Percentiles rank a stretch among this genome's conserved stretches.
Evolutionary conservation across 92 coral and sea anemone species (phyloP).

Genomic region (Umimayanthus kanabou): DNA sequence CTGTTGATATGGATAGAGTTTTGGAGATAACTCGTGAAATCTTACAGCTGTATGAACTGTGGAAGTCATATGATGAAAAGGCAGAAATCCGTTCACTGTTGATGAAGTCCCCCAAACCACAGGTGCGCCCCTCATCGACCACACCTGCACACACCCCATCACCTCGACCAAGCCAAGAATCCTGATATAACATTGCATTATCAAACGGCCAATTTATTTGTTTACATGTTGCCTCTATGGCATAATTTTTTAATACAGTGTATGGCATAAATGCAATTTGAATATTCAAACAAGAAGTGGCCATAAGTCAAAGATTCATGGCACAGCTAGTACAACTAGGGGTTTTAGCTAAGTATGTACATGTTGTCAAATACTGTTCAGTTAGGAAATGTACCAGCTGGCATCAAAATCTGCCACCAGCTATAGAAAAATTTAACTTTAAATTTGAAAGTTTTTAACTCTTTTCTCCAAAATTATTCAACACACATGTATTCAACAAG

Average conservation of each 20-base stretch:
- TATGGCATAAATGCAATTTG: no score
- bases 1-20: constrained; percentile 97
- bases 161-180: constrained; percentile 52
- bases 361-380: no score
- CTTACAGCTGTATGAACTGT: constrained; percentile 89
- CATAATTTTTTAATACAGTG: no score
- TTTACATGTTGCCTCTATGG: neutral
- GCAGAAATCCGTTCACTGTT: constrained; percentile 75
- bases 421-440: no score
- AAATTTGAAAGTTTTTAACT: no score
- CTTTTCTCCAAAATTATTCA: no score
- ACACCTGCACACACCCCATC: constrained; percentile 91
- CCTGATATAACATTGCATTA: neutral
- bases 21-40: constrained; percentile 93
- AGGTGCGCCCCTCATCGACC: constrained; percentile 92
- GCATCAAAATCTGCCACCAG: no score
- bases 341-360: no score
- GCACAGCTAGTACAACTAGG: no score
- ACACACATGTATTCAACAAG: no score
- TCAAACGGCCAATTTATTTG: neutral
- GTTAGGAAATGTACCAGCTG: neutral
- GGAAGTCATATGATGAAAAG: constrained; percentile 93
- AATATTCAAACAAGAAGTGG: no score
- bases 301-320: no score
- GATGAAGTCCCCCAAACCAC: constrained; percentile 89